phyloP scores from a whole-genome alignment of 2,888 invertebrate species.

The Dynastes tityus region DNA sequence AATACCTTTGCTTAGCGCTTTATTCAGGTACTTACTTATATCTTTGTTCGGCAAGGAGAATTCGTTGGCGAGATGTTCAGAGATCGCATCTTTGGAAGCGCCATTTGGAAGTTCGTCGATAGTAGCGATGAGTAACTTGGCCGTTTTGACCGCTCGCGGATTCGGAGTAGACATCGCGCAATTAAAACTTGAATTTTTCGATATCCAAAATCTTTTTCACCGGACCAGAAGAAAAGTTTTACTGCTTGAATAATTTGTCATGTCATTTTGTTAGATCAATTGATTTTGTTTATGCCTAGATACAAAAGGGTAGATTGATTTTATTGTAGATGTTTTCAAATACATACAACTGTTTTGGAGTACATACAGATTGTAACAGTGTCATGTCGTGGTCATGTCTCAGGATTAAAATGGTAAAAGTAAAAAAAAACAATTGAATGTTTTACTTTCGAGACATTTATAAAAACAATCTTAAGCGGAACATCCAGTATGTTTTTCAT shows the following conservation, averaged over 20 bases:
- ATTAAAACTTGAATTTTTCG: slow-evolving; percentile 7
- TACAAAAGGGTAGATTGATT: slow-evolving; percentile 8
- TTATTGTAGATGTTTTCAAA: not conserved
- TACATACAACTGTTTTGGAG: too few species aligned
- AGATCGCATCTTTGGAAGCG: slow-evolving; percentile 58
- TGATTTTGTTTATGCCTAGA: slow-evolving; percentile 17
- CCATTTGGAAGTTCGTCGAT: slow-evolving; percentile 58
- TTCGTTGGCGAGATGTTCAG: slow-evolving; percentile 57
- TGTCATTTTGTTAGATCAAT: slow-evolving; percentile 11
- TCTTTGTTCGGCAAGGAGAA: slow-evolving; percentile 57
- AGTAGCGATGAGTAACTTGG: slow-evolving; percentile 58
- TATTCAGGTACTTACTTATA: slow-evolving; percentile 56
- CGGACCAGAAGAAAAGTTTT: not conserved
- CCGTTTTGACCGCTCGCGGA: slow-evolving; percentile 54
- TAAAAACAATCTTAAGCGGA: too few species aligned
- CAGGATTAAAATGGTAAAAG: too few species aligned
- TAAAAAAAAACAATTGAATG: too few species aligned
- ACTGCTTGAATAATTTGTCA: slow-evolving; percentile 6
- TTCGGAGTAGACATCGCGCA: slow-evolving; percentile 41
- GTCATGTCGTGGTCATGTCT: too few species aligned
- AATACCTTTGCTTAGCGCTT: slow-evolving; percentile 58
- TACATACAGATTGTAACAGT: not conserved
- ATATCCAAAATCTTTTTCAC: not conserved
- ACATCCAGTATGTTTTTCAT: too few species aligned
- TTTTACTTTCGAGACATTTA: too few species aligned